These are phyloP conservation scores for Caenorhabditis latens DNA, from an alignment of 1,140 invertebrate species.

Conservation along the genomic window DNA sequence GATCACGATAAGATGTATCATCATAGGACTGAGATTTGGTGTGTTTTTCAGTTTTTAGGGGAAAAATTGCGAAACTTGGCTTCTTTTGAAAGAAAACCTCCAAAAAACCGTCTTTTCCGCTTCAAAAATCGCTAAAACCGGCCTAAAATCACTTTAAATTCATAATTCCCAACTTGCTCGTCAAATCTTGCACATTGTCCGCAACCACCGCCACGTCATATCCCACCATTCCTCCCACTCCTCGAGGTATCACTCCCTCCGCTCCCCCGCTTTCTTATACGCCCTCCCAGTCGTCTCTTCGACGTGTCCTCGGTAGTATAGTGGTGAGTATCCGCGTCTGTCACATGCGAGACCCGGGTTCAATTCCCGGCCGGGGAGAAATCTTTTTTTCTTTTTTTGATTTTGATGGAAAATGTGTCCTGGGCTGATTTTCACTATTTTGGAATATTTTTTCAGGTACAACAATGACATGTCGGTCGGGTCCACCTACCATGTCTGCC, in stretches of 20 bases:
- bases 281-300: neutral
- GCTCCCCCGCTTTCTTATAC: neutral
- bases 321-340: slow-evolving; percentile 73
- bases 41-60: neutral
- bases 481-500: slow-evolving; percentile 22
- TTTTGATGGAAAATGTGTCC: neutral
- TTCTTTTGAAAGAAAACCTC: neutral
- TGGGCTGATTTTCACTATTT: neutral
- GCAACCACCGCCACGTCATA: neutral
- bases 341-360: slow-evolving; percentile 74
- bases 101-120: neutral
- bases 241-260: neutral
- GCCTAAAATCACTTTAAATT: neutral
- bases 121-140: neutral
- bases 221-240: neutral
- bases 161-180: neutral
- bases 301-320: slow-evolving; percentile 69
- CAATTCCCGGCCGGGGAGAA: slow-evolving; percentile 72
- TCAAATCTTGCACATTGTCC: neutral
- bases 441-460: slow-evolving; percentile 45
- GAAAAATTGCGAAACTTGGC: neutral
- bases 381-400: slow-evolving; percentile 49
- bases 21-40: slow-evolving; percentile 46
- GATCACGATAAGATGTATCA: slow-evolving; percentile 57
- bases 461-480: slow-evolving; percentile 57